Evolutionary conservation across 2,797 vertebrate species (phyloP).

Genomic region (Halcyon leucocephala): DNA sequence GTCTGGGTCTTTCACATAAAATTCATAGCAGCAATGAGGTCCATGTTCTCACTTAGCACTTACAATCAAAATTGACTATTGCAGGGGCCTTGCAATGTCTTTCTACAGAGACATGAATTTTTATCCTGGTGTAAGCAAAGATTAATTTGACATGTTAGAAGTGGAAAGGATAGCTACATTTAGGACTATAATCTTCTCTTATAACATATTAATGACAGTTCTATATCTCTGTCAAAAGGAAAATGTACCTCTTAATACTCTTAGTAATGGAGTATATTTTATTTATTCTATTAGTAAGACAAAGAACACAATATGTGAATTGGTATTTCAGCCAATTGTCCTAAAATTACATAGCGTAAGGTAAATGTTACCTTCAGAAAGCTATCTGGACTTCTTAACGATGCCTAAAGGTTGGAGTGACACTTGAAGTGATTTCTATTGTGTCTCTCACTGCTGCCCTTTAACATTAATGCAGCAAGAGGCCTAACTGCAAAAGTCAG

Average conservation of each 20-base stretch:
- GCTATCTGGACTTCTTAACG: neutral
- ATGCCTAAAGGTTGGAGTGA: constrained; percentile 29
- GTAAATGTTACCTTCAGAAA: constrained; percentile 19
- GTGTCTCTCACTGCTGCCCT: neutral
- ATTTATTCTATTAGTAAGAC: constrained; percentile 54
- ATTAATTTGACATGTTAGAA: constrained; percentile 46
- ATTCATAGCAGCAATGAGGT: neutral
- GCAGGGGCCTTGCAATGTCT: neutral
- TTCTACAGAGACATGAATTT: constrained; percentile 19
- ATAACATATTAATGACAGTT: constrained; percentile 55
- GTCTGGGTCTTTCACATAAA: neutral
- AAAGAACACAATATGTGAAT: constrained; percentile 10
- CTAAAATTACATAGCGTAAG: constrained; percentile 22
- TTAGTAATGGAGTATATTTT: constrained; percentile 9
- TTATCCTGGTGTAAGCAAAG: constrained; percentile 60
- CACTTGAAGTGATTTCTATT: neutral
- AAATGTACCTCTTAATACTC: constrained; percentile 41
- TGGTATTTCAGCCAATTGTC: constrained; percentile 12
- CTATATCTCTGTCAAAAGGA: constrained; percentile 48
- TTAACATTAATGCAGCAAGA: neutral
- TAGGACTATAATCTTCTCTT: constrained; percentile 48
- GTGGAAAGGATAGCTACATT: constrained; percentile 40
- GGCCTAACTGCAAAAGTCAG: neutral
- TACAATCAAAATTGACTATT: neutral
- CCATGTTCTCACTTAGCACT: neutral